Base-by-base conservation (phyloP, 2,797 vertebrate genomes). In the Tenualosa thibaudeaui region DNA sequence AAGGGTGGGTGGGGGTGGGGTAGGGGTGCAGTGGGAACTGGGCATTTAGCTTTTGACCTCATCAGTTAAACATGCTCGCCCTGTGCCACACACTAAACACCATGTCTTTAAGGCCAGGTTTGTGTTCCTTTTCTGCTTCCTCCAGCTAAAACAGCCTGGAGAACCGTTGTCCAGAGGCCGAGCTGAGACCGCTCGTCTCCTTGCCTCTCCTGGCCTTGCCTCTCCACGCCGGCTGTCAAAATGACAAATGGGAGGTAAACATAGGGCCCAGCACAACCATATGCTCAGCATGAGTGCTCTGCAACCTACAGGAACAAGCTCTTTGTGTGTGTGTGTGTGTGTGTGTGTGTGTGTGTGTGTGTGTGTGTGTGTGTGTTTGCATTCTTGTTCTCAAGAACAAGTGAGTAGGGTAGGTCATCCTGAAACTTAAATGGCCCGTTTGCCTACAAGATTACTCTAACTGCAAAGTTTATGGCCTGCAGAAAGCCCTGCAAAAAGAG, bases 231-330 rank as follows among this genome's bases (percentile, higher is more conserved):
- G 87, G 88, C 91, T 94, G 94, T 94, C 94, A 94, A 86, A 90
- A 90, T 94, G 93, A 95, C 89, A 93, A 94, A 95, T 93, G 89
- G 90, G 89, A 86, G 89, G 88, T 90, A 91, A 93, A 93, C 90
- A 92, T 22, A 50, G 88, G 84, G 89, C 90, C 90, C 89, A 90
- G 88, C 89, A 87, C 90, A 89, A 90, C 94, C 94, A 93, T 94
- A 93, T 93, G 93, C 91, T 87, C 86, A 56, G 89, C 87, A 84
- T 84, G 88, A 90, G 89, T 81, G 90, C 91, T 91, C 89, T 89
- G 86, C 86, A 89, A 90, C 85, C 83, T 87, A 87, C 89, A 87
- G 85, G 88, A 83, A 37, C 65, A 3, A 15, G 26, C 12, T 71
- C 1, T 71, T 7, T 58, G 31, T 50, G 68, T 71, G 31, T 71